These are phyloP conservation scores for Acomys russatus DNA, from an alignment of 2,797 vertebrate genomes.

Conservation along the genomic window DNA sequence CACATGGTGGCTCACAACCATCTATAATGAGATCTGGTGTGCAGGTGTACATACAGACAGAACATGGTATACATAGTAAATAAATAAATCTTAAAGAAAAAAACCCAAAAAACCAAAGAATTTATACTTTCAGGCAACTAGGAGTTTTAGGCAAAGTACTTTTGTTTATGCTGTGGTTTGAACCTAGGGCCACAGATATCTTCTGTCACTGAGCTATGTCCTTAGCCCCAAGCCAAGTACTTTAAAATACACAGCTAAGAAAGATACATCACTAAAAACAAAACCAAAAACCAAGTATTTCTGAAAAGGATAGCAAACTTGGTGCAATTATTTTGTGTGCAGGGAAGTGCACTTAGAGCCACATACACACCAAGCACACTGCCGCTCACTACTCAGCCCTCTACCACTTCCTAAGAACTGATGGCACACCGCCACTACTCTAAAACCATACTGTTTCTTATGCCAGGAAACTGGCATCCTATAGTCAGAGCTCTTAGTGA, in stretches of 20 bases:
- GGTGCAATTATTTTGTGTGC: not conserved
- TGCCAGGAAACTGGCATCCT: not conserved
- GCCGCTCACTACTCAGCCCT: not conserved
- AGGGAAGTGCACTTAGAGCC: not conserved
- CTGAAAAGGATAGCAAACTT: not conserved
- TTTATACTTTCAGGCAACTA: conserved; percentile 40
- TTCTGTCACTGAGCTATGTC: not conserved
- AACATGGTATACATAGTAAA: too few species aligned
- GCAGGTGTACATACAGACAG: too few species aligned
- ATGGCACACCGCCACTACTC: not conserved
- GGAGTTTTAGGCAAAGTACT: conserved; percentile 31
- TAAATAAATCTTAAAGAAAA: too few species aligned
- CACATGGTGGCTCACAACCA: too few species aligned
- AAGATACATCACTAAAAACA: not conserved
- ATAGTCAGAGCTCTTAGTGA: not conserved
- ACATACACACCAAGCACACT: not conserved
- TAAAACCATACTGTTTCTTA: not conserved
- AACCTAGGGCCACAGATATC: not conserved
- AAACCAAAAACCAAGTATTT: not conserved
- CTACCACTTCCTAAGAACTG: not conserved
- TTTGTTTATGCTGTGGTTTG: not conserved
- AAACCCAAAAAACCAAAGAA: not conserved
- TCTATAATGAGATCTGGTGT: too few species aligned
- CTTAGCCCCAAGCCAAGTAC: not conserved
- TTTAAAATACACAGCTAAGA: not conserved